These are phyloP conservation scores for Bombus vancouverensis DNA, from an alignment of 1,140 invertebrate genomes.

Conservation along the genomic window DNA sequence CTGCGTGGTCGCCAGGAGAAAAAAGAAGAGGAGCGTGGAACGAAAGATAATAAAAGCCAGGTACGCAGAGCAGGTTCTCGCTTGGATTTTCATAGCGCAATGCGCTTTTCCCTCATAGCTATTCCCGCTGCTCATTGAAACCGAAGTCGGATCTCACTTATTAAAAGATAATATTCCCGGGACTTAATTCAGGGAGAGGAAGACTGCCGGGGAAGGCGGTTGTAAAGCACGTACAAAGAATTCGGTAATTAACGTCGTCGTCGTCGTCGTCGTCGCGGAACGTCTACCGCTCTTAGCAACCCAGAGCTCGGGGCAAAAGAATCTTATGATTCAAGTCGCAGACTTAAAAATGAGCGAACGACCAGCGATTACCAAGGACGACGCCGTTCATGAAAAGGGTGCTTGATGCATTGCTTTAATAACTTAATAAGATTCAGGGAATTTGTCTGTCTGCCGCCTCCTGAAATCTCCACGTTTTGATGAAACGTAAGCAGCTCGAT, in stretches of 20 bases:
- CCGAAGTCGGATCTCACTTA: conserved; percentile 58
- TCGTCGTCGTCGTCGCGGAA: conserved; percentile 8
- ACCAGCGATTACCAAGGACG: neutral
- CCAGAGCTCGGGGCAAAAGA: conserved; percentile 3
- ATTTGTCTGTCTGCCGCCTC: neutral
- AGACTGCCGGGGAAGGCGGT: conserved; percentile 12
- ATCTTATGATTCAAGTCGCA: neutral
- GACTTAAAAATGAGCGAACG: conserved; percentile 5
- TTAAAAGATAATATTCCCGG: conserved; percentile 72
- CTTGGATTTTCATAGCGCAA: conserved; percentile 57
- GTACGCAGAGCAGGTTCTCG: conserved; percentile 38
- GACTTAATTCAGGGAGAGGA: conserved; percentile 56
- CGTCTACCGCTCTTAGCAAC: neutral
- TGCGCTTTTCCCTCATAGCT: conserved; percentile 7
- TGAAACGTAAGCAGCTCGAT: neutral
- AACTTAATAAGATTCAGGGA: neutral
- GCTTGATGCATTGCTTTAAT: conserved; percentile 5
- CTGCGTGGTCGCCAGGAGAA: neutral
- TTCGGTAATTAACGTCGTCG: conserved; percentile 69
- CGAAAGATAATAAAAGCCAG: conserved; percentile 52
- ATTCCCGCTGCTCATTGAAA: conserved; percentile 46
- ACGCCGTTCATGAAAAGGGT: conserved; percentile 9
- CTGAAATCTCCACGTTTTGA: neutral
- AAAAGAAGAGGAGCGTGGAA: conserved; percentile 5
- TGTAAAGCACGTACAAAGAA: conserved; percentile 60